These are phyloP conservation scores for Aegypius monachus DNA, from an alignment of 2,113 vertebrate genomes.

Conservation along the genomic window DNA sequence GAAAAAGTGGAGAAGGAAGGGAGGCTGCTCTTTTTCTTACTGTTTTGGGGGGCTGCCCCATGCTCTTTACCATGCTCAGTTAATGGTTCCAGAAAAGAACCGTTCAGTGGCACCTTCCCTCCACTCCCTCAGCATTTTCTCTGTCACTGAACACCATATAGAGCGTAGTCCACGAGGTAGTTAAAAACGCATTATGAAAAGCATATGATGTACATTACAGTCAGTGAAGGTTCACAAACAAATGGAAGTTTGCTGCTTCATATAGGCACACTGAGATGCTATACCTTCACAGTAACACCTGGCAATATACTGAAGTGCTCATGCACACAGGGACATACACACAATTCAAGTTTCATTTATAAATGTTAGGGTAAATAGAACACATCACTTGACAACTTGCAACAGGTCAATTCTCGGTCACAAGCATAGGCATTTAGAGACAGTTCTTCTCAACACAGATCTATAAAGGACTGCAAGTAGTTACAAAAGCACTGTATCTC, in stretches of 20 bases:
- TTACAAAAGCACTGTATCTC: neutral
- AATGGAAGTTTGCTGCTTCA: neutral
- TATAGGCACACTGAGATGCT: fast-evolving
- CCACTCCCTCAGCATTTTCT: neutral
- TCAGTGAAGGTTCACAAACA: neutral
- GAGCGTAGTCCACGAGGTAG: neutral
- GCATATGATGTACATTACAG: neutral
- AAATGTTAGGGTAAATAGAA: neutral
- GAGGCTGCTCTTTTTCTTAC: neutral
- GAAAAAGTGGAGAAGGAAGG: neutral
- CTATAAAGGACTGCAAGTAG: neutral
- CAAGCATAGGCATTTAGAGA: neutral
- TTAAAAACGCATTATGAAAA: neutral
- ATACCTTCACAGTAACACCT: neutral
- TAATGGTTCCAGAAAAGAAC: neutral
- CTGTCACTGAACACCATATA: neutral
- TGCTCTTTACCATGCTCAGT: neutral
- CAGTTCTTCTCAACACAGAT: neutral
- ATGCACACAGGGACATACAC: fast-evolving
- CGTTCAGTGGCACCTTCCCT: neutral
- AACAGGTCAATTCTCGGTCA: neutral
- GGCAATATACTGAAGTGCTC: neutral
- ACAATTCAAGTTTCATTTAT: neutral
- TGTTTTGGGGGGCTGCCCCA: neutral
- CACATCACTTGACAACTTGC: neutral